Percentiles rank a stretch among this genome's conserved stretches.
Evolutionary conservation across 2,113 vertebrate species (phyloP).

Genomic region (Oceanites oceanicus): DNA sequence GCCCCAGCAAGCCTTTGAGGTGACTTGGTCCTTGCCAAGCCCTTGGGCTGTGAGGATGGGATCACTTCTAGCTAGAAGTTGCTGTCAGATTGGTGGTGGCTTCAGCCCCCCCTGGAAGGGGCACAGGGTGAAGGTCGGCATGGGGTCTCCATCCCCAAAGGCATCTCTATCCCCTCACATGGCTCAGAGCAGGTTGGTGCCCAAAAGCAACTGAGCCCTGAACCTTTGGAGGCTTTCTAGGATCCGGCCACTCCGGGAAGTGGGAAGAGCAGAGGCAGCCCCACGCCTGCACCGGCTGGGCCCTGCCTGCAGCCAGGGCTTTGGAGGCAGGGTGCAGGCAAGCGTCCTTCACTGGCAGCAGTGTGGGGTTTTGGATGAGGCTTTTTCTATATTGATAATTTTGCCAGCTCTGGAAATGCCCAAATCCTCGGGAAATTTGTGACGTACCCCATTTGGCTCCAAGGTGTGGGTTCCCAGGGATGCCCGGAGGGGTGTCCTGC

Average conservation of each 20-base stretch:
- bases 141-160: too few species aligned
- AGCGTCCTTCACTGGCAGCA: not conserved
- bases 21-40: fast-evolving
- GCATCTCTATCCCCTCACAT: fast-evolving
- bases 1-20: not conserved
- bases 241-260: fast-evolving
- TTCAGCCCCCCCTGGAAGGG: not conserved
- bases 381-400: not conserved
- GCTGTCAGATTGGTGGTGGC: not conserved
- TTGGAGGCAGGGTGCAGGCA: not conserved
- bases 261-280: not conserved
- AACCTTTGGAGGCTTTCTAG: not conserved
- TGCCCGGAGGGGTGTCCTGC: not conserved
- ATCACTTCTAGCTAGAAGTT: not conserved
- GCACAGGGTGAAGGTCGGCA: fast-evolving
- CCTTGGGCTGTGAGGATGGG: not conserved
- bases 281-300: fast-evolving
- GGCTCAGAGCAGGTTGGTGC: not conserved
- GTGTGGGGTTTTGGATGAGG: fast-evolving
- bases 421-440: not conserved
- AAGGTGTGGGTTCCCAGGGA: not conserved
- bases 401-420: not conserved
- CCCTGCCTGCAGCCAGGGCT: fast-evolving
- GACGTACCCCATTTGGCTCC: not conserved
- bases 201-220: not conserved